Evolutionary conservation across 2,888 invertebrate genomes (phyloP), one percentile per base, ranked within the genome.

Genomic region (Drosophila mayaguana): DNA sequence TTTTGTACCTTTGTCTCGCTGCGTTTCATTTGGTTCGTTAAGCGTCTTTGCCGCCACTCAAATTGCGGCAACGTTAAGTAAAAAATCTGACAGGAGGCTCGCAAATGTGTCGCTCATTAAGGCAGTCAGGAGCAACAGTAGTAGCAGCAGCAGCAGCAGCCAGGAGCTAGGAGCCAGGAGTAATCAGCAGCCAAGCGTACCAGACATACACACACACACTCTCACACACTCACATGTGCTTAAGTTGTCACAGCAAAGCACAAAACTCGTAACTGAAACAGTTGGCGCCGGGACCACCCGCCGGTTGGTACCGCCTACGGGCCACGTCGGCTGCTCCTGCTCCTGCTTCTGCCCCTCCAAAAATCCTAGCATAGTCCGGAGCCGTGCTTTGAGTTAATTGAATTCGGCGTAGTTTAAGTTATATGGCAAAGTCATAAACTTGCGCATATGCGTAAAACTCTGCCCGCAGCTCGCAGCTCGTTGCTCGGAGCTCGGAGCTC

Each of bases 331-430:
- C 28, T 8, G 28, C 28, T 8, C 28, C 28, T 3, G 28, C 28
- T 28, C 14, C 14, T 18, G 3, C n/a, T 16, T 22, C 3, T 20
- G 14, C 32, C 20, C 14, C 34, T 11, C n/a, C 48, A 32, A 55
- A 60, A 18, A 60, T 55, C 20, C 54, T 18, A 48, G 50, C 56
- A n/a, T 50, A 43, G 55, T 62, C 61, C 20, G 51, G 14, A 57
- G 68, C 70, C 68, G 55, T 68, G 70, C 72, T 72, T 70, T 69
- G 71, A 83, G 78, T 81, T 85, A 84, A 84, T 81, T 84, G 83
- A 84, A 81, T 83, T 83, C 83, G 63, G 67, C 71, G 78, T 77
- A 81, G 79, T 79, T 83, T 82, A 83, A 82, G 81, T 81, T 83
- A 81, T 84, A 82, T 70, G 76, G 63, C 74, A 72, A 74, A 83